phyloP scores from a whole-genome alignment of 2,888 invertebrate species.

The Lasioglossum leucozonium region DNA sequence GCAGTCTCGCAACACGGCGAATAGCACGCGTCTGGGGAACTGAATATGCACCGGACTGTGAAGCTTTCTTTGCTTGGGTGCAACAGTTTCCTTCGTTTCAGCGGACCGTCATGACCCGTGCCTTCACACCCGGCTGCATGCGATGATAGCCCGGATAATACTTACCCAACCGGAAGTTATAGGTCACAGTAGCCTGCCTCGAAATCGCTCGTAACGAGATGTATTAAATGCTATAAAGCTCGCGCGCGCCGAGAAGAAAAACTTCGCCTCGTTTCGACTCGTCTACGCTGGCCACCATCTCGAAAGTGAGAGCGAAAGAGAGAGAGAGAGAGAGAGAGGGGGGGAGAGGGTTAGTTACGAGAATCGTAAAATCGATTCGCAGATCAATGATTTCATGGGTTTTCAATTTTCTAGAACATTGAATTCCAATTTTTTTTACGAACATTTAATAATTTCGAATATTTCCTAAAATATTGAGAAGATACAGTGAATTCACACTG shows the following conservation, averaged over 20 bases:
- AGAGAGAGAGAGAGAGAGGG: no score
- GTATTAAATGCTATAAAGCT: constrained; percentile 31
- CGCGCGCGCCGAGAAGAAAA: background rate
- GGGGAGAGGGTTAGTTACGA: background rate
- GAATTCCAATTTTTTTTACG: background rate
- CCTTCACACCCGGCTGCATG: constrained; percentile 79
- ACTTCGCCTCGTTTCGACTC: background rate
- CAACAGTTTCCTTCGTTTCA: constrained; percentile 61
- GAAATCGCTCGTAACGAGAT: constrained; percentile 47
- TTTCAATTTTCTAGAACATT: background rate
- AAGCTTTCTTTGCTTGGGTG: constrained; percentile 56
- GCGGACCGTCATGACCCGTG: constrained; percentile 76
- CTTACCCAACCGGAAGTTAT: constrained; percentile 65
- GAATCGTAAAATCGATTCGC: background rate
- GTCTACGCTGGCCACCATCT: background rate
- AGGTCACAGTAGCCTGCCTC: constrained; percentile 46
- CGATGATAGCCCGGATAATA: constrained; percentile 78
- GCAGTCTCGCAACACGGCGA: constrained; percentile 21
- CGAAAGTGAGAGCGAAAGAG: no score
- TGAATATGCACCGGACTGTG: constrained; percentile 50
- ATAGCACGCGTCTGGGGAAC: constrained; percentile 36
- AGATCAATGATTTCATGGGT: background rate
- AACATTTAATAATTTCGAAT: background rate
- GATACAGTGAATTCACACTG: background rate
- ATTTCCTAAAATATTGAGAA: background rate